A percentile compares a stretch with the other conserved stretches of the same genome.
These are phyloP conservation scores for Hyperoplus lanceolatus DNA, from an alignment of 2,797 vertebrate genomes.

Conservation along the genomic window DNA sequence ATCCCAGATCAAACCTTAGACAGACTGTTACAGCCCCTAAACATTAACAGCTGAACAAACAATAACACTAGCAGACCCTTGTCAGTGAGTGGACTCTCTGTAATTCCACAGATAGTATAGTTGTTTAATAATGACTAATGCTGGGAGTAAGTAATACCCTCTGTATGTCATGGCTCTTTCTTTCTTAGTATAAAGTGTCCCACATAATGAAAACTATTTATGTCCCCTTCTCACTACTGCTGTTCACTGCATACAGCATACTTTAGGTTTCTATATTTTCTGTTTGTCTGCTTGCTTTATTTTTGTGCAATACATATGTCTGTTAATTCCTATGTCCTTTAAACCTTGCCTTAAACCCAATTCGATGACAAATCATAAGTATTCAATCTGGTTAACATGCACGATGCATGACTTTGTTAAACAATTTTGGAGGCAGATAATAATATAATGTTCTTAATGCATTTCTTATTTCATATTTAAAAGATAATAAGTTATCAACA, in stretches of 20 bases:
- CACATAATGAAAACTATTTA: not conserved
- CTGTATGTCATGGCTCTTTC: not conserved
- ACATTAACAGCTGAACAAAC: not conserved
- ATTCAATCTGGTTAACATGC: not conserved
- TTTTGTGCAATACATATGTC: not conserved
- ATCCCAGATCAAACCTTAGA: not conserved
- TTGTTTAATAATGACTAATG: not conserved
- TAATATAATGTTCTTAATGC: conserved; percentile 6
- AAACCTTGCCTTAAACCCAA: not conserved
- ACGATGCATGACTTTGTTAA: not conserved
- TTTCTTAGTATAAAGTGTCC: not conserved
- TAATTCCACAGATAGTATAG: not conserved
- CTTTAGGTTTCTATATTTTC: not conserved
- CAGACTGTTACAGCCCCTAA: too few species aligned
- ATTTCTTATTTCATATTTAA: not conserved
- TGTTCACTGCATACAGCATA: not conserved
- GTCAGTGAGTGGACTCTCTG: not conserved
- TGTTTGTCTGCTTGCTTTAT: not conserved
- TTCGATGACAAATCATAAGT: not conserved
- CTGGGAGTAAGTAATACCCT: not conserved
- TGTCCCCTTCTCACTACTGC: not conserved
- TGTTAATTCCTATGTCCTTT: not conserved
- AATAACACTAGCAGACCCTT: not conserved
- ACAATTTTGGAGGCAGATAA: not conserved
- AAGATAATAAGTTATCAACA: not conserved